These are phyloP conservation scores for Drosophila eugracilis DNA, from an alignment of 1,140 invertebrate species.

Conservation along the genomic window DNA sequence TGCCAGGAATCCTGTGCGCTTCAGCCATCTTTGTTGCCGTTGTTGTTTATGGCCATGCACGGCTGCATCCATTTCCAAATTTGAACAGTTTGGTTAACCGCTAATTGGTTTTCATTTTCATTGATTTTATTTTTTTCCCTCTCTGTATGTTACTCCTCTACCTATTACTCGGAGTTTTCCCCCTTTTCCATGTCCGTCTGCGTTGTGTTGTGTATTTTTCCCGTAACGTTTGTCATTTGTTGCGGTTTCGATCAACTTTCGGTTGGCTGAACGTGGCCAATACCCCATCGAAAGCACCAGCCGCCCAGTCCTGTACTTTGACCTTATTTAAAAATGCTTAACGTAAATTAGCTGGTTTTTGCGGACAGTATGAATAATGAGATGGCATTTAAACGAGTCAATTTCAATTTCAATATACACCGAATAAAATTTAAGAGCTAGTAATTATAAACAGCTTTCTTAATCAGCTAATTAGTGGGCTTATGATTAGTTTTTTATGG, in stretches of 20 bases:
- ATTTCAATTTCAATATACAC: slow-evolving; percentile 68
- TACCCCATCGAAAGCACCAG: background rate
- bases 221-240: slow-evolving; percentile 80
- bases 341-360: slow-evolving; percentile 81
- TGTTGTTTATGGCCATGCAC: slow-evolving; percentile 75
- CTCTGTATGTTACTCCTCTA: slow-evolving; percentile 5
- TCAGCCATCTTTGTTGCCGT: slow-evolving; percentile 18
- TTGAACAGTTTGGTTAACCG: slow-evolving; percentile 83
- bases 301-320: slow-evolving; percentile 33
- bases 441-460: slow-evolving; percentile 10
- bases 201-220: slow-evolving; percentile 55
- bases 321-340: slow-evolving; percentile 83
- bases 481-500: background rate
- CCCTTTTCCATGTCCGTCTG: background rate
- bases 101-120: slow-evolving; percentile 83
- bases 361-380: slow-evolving; percentile 77
- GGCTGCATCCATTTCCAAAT: slow-evolving; percentile 81
- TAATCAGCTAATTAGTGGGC: slow-evolving; percentile 47
- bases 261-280: slow-evolving; percentile 58
- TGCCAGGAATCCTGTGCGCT: slow-evolving; percentile 1
- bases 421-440: slow-evolving; percentile 14
- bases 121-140: slow-evolving; percentile 63
- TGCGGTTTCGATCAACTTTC: slow-evolving; percentile 79
- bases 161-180: background rate
- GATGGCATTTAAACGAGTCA: slow-evolving; percentile 71